Conservation (phyloP, 1,140 invertebrate species). For the Gryon sp. region DNA sequence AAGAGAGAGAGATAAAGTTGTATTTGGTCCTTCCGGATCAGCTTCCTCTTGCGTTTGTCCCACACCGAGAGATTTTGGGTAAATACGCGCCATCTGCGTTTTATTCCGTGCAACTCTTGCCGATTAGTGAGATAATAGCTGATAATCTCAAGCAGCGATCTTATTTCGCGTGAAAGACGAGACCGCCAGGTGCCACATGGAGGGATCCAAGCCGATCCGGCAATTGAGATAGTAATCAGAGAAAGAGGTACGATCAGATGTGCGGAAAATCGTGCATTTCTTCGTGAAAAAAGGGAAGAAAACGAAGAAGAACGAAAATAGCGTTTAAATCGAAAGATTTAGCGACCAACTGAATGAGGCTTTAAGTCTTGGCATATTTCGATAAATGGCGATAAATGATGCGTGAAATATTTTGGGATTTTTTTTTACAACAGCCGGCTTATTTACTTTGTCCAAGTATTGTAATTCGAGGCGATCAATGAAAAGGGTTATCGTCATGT, state of each 20-base stretch:
- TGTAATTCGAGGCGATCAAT: conserved; percentile 12
- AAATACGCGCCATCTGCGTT: conserved; percentile 50
- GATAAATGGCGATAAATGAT: conserved; percentile 41
- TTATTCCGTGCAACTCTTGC: conserved; percentile 46
- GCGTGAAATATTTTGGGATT: conserved; percentile 14
- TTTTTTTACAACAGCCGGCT: conserved; percentile 23
- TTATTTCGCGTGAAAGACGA: conserved; percentile 67
- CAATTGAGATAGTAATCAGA: conserved; percentile 55
- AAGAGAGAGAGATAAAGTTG: conserved; percentile 56
- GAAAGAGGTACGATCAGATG: conserved; percentile 56
- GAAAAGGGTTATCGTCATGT: conserved; percentile 27
- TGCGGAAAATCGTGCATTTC: conserved; percentile 56
- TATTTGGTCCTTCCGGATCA: conserved; percentile 42
- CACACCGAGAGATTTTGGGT: too few species aligned
- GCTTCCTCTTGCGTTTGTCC: conserved; percentile 65
- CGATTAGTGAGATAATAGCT: conserved; percentile 65
- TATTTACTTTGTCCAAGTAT: not conserved
- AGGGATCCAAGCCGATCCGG: conserved; percentile 41
- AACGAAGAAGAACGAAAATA: too few species aligned
- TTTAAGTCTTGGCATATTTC: too few species aligned
- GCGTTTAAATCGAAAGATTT: not conserved
- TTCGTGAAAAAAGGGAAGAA: conserved; percentile 20
- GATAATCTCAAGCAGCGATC: conserved; percentile 62
- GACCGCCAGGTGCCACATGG: conserved; percentile 58
- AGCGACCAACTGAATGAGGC: conserved; percentile 9